Conservation (phyloP, 2,797 vertebrate species). For the Rachycentron canadum region DNA sequence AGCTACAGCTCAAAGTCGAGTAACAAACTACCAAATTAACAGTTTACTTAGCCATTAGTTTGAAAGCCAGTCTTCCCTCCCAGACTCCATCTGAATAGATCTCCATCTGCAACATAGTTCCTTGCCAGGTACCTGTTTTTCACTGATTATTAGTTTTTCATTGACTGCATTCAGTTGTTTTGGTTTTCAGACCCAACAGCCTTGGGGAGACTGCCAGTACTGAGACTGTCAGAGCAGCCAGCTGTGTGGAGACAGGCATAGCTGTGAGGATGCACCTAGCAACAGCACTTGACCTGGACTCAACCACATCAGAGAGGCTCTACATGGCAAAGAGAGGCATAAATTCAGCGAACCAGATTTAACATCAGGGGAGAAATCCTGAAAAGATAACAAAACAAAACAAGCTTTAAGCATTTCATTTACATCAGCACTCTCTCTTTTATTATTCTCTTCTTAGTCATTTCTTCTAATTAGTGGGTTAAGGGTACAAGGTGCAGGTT, state of each 20-base stretch:
- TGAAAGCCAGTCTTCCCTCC: neutral
- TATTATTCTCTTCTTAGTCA: neutral
- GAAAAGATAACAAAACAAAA: neutral
- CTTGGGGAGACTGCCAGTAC: neutral
- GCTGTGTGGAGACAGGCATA: slow-evolving; percentile 33
- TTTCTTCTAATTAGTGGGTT: neutral
- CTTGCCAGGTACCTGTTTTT: slow-evolving; percentile 2
- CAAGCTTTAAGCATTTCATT: neutral
- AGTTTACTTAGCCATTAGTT: neutral
- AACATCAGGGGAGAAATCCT: slow-evolving; percentile 10
- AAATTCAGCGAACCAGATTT: slow-evolving; percentile 20
- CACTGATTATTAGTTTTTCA: slow-evolving; percentile 14
- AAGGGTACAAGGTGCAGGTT: neutral
- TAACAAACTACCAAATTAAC: neutral
- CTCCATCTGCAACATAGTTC: neutral
- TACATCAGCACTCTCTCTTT: neutral
- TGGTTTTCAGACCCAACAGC: slow-evolving; percentile 6
- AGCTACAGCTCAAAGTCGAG: neutral
- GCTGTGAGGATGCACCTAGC: slow-evolving; percentile 46
- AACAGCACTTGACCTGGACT: slow-evolving; percentile 66
- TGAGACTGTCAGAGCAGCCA: slow-evolving; percentile 17
- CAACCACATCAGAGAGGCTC: slow-evolving; percentile 52
- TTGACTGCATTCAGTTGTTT: neutral
- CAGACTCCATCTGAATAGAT: neutral
- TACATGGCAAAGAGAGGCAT: slow-evolving; percentile 26